A percentile compares a stretch with the other conserved stretches of the same genome.
phyloP scores from a whole-genome alignment of 2,888 invertebrate genomes.

The Athalia rosae region DNA sequence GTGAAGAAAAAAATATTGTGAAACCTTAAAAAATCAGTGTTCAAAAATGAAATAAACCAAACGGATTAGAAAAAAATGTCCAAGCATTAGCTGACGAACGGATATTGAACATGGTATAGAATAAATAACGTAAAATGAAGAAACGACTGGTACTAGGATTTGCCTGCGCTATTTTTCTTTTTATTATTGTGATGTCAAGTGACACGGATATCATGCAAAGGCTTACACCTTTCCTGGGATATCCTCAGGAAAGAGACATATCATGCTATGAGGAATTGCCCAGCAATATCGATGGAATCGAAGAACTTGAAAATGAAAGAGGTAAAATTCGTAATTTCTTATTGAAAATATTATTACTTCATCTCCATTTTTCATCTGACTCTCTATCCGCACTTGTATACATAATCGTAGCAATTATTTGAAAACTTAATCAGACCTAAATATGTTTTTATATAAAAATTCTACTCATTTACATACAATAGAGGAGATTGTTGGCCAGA shows the following conservation, averaged over 20 bases:
- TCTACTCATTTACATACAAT: no score
- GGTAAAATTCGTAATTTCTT: conserved; percentile 47
- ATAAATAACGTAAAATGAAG: conserved; percentile 54
- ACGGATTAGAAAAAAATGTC: no score
- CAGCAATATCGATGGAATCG: conserved; percentile 47
- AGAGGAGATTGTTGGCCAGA: no score
- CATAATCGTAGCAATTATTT: no score
- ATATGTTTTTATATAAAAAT: no score
- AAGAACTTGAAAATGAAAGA: conserved; percentile 50
- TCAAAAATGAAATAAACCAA: no score
- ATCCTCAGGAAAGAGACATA: conserved; percentile 52
- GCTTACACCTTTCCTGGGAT: conserved; percentile 52
- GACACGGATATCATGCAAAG: conserved; percentile 57
- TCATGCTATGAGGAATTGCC: conserved; percentile 56
- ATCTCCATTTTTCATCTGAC: not conserved
- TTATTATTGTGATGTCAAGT: conserved; percentile 58
- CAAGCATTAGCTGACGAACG: no score
- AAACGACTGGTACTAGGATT: conserved; percentile 58
- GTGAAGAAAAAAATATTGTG: no score
- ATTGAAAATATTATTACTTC: not conserved
- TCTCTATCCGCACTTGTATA: not conserved
- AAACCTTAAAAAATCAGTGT: no score
- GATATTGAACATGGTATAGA: no score
- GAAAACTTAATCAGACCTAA: no score
- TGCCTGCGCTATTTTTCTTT: conserved; percentile 57